Base-by-base conservation (phyloP, 2,888 invertebrate genomes). In the Calephelis perditalis region DNA sequence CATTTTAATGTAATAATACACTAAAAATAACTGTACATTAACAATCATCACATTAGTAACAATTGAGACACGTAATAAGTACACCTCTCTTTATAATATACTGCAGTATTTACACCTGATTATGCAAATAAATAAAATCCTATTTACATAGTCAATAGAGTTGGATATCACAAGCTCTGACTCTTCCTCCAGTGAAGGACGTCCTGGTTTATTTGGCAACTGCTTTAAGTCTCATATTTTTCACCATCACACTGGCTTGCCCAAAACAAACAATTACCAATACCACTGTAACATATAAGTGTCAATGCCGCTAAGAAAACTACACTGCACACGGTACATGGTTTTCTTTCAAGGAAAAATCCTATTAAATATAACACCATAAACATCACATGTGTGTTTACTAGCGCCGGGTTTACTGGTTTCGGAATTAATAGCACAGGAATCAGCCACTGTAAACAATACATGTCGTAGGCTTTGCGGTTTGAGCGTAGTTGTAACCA, bases 351-450 rank as follows among this genome's bases (percentile, higher is more conserved):
- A 73, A 99, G 91, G 84, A 99, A 99, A 91, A 99, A 99, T 73
- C 99, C 98, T 71, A 98, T 95, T 71, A 99, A 89, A 87, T 99
- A 99, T 60, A 99, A 92, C 68, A 97, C 96, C 94, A 99, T 97
- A 84, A 99, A 99, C 96, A 99, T 97, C 65, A 98, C 97, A 86
- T 98, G 98, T 61, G 98, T 98, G 82, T 98, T 97, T 72, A 99
- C 94, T 64, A 99, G 92, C 46, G 98, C 97, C 74, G 99, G 98
- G 91, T 99, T 99, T 67, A 98, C 94, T 62, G 99, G 99, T 87
- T 99, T 99, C 70, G 99, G 99, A 84, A 99, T 98, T 69, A 99
- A 92, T 68, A 99, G 92, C 73, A 99, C 98, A 63, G 99, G 99
- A 75, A 99, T 96, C 77, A 99, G 92, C 96, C 98, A 98, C 93